A percentile compares a stretch with the other conserved stretches of the same genome.
Evolutionary conservation across 2,797 vertebrate species (phyloP).

Genomic region (Enoplosus armatus): DNA sequence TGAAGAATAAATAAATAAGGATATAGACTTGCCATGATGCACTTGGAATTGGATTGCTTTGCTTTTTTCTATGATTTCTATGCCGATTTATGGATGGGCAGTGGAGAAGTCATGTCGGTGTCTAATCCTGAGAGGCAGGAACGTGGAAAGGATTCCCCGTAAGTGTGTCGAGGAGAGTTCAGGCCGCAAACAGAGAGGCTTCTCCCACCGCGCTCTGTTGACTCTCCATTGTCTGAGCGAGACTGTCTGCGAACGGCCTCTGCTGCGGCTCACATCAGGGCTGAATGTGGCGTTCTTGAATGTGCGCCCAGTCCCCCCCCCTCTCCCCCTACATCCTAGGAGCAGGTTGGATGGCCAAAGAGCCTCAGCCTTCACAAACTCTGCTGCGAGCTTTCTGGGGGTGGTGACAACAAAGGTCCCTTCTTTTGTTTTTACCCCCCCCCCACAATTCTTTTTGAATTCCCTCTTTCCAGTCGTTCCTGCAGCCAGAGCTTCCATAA

Average conservation of each 20-base stretch:
- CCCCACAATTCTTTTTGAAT: conserved; percentile 13
- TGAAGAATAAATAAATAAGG: too few relatives aligned
- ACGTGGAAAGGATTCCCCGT: conserved; percentile 49
- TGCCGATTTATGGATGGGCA: not conserved
- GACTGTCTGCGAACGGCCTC: conserved; percentile 38
- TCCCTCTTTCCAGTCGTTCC: conserved; percentile 10
- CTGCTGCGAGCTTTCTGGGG: conserved; percentile 30
- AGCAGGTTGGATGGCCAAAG: conserved; percentile 17
- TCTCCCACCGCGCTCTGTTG: conserved; percentile 14
- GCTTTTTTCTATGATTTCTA: too few relatives aligned
- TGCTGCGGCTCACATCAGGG: conserved; percentile 25
- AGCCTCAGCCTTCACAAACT: conserved; percentile 17
- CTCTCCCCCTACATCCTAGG: conserved; percentile 31
- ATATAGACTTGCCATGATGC: too few relatives aligned
- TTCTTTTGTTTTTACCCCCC: conserved; percentile 28
- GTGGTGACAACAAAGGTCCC: conserved; percentile 38
- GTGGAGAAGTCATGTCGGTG: conserved; percentile 14
- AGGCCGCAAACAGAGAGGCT: conserved; percentile 16
- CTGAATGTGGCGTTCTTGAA: conserved; percentile 56
- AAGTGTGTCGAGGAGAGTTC: conserved; percentile 8
- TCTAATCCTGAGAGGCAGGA: conserved; percentile 21
- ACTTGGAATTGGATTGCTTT: too few relatives aligned
- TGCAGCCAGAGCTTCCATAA: conserved; percentile 15
- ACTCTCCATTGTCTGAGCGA: conserved; percentile 15
- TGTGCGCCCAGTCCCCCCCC: conserved; percentile 28